Evolutionary conservation across 2,113 vertebrate species (phyloP).

Genomic region (Ahaetulla prasina): DNA sequence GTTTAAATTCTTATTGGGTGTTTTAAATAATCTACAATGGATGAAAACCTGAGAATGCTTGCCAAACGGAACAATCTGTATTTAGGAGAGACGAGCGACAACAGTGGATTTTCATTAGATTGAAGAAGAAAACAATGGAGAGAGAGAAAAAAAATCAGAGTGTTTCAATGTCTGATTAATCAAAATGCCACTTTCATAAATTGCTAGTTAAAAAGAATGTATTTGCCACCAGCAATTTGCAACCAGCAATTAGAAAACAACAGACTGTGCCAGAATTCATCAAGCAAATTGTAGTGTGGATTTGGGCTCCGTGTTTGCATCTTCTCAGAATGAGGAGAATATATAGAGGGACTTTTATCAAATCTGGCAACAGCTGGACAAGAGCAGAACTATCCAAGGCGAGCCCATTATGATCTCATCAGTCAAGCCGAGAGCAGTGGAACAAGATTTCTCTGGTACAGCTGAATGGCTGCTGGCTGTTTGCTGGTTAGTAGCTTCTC

Average conservation of each 20-base stretch:
- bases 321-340: not conserved
- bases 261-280: not conserved
- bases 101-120: not conserved
- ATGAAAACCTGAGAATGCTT: not conserved
- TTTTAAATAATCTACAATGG: not conserved
- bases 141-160: not conserved
- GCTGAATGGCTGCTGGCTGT: not conserved
- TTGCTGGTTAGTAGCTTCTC: not conserved
- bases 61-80: not conserved
- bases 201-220: not conserved
- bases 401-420: not conserved
- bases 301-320: not conserved
- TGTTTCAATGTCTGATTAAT: slow-evolving; percentile 7
- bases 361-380: not conserved
- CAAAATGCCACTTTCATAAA: slow-evolving; percentile 20
- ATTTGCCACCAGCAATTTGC: slow-evolving; percentile 6
- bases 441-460: not conserved
- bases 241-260: slow-evolving; percentile 5
- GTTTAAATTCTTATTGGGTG: slow-evolving; percentile 13
- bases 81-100: not conserved
- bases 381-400: not conserved
- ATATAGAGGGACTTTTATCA: too few species aligned
- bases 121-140: not conserved
- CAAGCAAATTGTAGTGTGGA: not conserved
- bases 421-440: not conserved